Conservation (phyloP, 2,888 invertebrate species). For the Dasysyrphus albostriatus region DNA sequence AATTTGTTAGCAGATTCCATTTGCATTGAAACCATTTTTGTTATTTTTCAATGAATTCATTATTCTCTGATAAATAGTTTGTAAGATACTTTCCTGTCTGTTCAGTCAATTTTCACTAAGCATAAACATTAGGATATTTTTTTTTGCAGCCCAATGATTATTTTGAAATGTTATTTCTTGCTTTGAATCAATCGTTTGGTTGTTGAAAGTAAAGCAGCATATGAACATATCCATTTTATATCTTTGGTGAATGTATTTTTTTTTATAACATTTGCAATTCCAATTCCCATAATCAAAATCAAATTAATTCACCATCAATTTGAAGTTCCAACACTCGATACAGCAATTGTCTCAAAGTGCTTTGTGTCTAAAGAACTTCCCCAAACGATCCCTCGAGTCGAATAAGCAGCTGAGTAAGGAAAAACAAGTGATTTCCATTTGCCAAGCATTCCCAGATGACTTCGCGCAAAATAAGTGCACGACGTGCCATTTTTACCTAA, state of each 20-base stretch:
- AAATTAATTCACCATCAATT: slow-evolving; percentile 32
- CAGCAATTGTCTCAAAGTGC: slow-evolving; percentile 29
- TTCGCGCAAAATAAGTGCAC: slow-evolving; percentile 72
- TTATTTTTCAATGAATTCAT: no score
- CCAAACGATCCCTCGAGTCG: slow-evolving; percentile 18
- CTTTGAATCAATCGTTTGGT: no score
- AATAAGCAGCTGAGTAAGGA: slow-evolving; percentile 19
- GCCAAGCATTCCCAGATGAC: slow-evolving; percentile 68
- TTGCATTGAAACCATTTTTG: no score
- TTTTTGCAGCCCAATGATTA: neutral
- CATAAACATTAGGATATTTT: no score
- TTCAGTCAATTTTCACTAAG: no score
- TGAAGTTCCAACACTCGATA: slow-evolving; percentile 36
- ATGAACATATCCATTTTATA: neutral
- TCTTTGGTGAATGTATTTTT: neutral
- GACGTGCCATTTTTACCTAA: slow-evolving; percentile 69
- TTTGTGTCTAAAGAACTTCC: slow-evolving; percentile 36
- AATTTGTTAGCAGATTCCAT: no score
- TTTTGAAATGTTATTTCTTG: neutral
- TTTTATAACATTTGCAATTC: neutral
- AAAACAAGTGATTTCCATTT: slow-evolving; percentile 62
- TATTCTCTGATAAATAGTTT: no score
- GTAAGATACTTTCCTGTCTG: no score
- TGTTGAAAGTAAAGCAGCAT: neutral
- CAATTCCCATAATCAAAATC: slow-evolving; percentile 28